Evolutionary conservation across 2,797 vertebrate species (phyloP), one percentile per base, ranked within the genome.

Genomic region (Neostethus bicornis): DNA sequence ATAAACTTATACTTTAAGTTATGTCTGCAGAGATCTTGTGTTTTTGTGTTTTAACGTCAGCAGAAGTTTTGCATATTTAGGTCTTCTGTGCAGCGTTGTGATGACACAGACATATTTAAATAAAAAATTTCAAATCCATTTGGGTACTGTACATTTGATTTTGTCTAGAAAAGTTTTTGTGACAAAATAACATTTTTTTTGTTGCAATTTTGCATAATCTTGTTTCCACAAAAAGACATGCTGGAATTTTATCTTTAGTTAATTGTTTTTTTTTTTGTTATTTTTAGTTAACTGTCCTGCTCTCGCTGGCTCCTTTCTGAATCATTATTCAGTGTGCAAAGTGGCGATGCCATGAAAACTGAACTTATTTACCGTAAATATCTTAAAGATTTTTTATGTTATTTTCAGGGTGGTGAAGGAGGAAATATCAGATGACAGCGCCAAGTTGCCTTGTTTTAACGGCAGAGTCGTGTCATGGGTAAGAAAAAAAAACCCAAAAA

Each of bases 401-500:
- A 53, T 42, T 72, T 78, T 49, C 84, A 90, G 90, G 79, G 96
- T 97, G 85, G 96, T 97, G 85, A 97, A 97, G 79, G 96, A 97
- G 75, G 96, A 97, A 79, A 97, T 97, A 77, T 97, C 96, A 0
- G 96, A 97, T 1, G 94, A 95, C 56, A 75, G 83, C 3, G 93
- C 94, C 32, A 93, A 89, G 80, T 77, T 95, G 46, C 94, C 94
- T 1, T 95, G 94, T 83, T 95, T 95, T 88, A 95, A 95, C 7
- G 94, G 94, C 72, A 87, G 94, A 81, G 94, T 95, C 24, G 94
- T 97, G 25, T 95, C 94, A 64, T 95, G 94, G 94, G 94, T 91
- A 82, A 91, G 88, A 65, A 29, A 51, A 43, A 3, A 46, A 17
- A 53, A 66, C 68, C 37, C n/a, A 3, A 46, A 17, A 53, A 66